phyloP scores from a whole-genome alignment of 2,113 vertebrate genomes.

The Rhea americana region DNA sequence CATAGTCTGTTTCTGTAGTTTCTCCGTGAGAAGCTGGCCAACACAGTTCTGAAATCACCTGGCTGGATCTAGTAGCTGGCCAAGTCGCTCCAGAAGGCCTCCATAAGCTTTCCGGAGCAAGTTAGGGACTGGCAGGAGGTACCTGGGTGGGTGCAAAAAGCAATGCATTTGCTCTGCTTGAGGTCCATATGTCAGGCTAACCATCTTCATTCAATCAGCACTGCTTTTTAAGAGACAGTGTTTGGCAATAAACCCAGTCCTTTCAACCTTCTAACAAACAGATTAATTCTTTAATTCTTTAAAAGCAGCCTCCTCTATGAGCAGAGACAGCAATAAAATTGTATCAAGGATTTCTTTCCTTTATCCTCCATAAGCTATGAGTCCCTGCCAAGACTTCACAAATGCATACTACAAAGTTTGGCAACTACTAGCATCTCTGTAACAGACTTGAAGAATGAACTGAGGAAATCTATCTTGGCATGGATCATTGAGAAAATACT shows the following conservation, averaged over 20 bases:
- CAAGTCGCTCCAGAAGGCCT: not conserved
- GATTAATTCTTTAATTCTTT: slow-evolving; percentile 28
- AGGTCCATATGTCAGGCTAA: not conserved
- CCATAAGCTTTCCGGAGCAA: not conserved
- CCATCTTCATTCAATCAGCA: not conserved
- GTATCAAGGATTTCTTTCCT: slow-evolving; percentile 3
- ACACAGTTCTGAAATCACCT: not conserved
- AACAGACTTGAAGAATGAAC: slow-evolving; percentile 37
- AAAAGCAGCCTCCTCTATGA: not conserved
- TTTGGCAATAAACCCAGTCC: not conserved
- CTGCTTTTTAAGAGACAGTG: not conserved
- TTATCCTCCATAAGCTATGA: slow-evolving; percentile 16
- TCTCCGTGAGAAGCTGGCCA: not conserved
- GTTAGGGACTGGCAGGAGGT: not conserved
- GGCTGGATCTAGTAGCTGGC: not conserved
- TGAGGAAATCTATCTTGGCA: slow-evolving; percentile 52
- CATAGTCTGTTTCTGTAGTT: not conserved
- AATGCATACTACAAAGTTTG: slow-evolving; percentile 28
- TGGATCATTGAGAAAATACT: not conserved
- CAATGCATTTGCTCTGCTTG: not conserved
- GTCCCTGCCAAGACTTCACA: slow-evolving; percentile 43
- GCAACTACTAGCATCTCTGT: slow-evolving; percentile 38
- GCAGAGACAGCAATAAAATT: not conserved
- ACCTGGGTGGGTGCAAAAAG: not conserved
- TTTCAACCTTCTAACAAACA: not conserved